Percentiles rank a stretch among this genome's conserved stretches.
phyloP scores from a whole-genome alignment of 2,113 vertebrate species.

The Mesocricetus auratus region DNA sequence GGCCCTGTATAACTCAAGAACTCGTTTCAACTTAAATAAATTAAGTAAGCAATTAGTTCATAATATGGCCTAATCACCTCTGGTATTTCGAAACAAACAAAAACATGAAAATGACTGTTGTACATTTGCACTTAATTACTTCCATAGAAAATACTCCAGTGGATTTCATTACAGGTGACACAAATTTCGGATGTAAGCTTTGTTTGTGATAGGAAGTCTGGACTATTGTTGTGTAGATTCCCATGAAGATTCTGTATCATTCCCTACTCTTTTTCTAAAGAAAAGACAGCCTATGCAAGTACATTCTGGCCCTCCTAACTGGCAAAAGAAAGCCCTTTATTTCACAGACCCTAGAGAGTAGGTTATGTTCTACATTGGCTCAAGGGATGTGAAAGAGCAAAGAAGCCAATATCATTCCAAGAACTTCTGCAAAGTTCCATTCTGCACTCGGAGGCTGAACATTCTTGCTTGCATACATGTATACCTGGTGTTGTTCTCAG shows the following conservation, averaged over 20 bases:
- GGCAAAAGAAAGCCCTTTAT: constrained; percentile 62
- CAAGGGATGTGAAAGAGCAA: constrained; percentile 50
- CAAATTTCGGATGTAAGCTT: constrained; percentile 68
- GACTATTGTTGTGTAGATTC: not conserved
- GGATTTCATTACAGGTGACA: constrained; percentile 78
- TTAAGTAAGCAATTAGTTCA: constrained; percentile 82
- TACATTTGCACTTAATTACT: constrained; percentile 78
- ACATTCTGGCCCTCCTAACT: constrained; percentile 63
- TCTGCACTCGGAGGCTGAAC: constrained; percentile 50
- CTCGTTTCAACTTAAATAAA: constrained; percentile 82
- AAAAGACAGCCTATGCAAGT: constrained; percentile 40
- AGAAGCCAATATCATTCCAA: constrained; percentile 67
- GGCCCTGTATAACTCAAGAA: constrained; percentile 78
- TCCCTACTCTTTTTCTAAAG: constrained; percentile 54
- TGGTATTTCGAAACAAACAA: constrained; percentile 83
- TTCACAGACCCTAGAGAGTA: constrained; percentile 69
- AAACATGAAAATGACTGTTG: constrained; percentile 77
- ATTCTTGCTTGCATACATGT: constrained; percentile 54
- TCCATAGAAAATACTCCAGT: constrained; percentile 69
- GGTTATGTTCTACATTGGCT: constrained; percentile 49
- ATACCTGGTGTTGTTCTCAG: constrained; percentile 46
- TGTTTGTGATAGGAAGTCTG: constrained; percentile 58
- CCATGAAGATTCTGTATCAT: constrained; percentile 48
- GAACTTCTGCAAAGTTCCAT: constrained; percentile 50
- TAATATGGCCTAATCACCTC: constrained; percentile 82